Evolutionary conservation across 2,113 vertebrate species (phyloP), one percentile per base, ranked within the genome.

Genomic region (Clarias batrachus): DNA sequence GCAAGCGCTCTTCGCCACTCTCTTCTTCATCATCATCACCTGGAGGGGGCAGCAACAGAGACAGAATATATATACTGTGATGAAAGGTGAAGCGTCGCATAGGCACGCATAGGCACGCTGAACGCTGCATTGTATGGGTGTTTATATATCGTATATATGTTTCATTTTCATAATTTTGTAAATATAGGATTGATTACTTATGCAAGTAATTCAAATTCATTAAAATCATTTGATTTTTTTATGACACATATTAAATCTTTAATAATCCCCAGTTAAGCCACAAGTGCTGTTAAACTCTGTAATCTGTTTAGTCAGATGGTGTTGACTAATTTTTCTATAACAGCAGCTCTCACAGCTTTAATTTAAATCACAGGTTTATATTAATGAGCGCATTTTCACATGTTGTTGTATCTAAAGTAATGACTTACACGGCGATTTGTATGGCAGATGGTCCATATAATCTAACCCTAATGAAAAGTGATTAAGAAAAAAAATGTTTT

Each of bases 1-100:
- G 96, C 88, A 96, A 80, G 10, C 94, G 94, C 30, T 96, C 96
- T 83, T 96, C 96, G 0, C 95, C 95, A 12, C 95, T 95, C 86
- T 96, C 96, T 85, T 96, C 96, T 70, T 96, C 96, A 33, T 96
- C 95, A 21, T 96, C 95, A 4, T 96, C 94, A 89, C 96, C 96
- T 96, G 81, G 85, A 12, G 71, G 63, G 88, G 78, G 85, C 56
- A 80, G 68, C 37, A 89, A 84, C 3, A 82, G 57, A 76, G 60
- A 84, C 60, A 81, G 4, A 23, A 59, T 83, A 83, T 78, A 63
- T 59, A 87, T 48, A 8, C 48, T 8, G 48, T 8, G n/a, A 63
- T 30, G 81, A 52, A 59, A 81, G 33, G 60, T 82, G n/a, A 52
- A 27, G 19, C 12, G 13, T 73, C 54, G 4, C 25, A 27, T 27